Evolutionary conservation across 2,797 vertebrate species (phyloP), one percentile per base, ranked within the genome.

Genomic region (Halcyon badia): DNA sequence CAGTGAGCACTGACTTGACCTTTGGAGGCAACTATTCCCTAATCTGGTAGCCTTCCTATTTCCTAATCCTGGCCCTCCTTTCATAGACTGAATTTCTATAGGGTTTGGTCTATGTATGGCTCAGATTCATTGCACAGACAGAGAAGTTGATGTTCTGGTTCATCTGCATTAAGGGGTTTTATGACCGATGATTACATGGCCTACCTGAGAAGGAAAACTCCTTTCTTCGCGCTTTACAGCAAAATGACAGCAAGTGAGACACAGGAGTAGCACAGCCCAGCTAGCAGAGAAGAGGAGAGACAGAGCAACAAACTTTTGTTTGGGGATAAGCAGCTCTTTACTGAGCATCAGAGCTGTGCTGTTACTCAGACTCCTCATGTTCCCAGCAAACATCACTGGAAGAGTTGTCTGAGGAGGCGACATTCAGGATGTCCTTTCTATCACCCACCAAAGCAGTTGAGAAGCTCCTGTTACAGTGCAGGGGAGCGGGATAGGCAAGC

Each of bases 361-460:
- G 1, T 60, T 83, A 84, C 62, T 89, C 48, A 73, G 52, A 72
- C 46, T 80, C 46, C 69, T 94, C 79, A 3, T 87, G 39, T 82
- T 89, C 75, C 93, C 94, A 72, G 62, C 25, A 96, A 90, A 90
- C 65, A 80, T 8, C 76, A 65, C 54, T 7, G 1, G 83, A 96
- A 94, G 89, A 58, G 61, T 84, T 91, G 86, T 65, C 76, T 1
- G 5, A 42, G 93, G 89, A 81, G 83, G 42, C 75, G 94, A 95
- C 37, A 70, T 94, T 94, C 83, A 97, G 85, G 81, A 86, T 95
- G 90, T 75, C 95, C 96, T 97, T 97, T 92, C 88, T 95, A 76
- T 97, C 81, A 94, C 87, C 69, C 94, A 92, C 78, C 77, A 89
- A 71, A 96, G 97, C 97, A 98, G 98, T 98, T 98, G 98, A 97